Evolutionary conservation across 2,113 vertebrate species (phyloP), one percentile per base, ranked within the genome.

Genomic region (Typhlomys cinereus): DNA sequence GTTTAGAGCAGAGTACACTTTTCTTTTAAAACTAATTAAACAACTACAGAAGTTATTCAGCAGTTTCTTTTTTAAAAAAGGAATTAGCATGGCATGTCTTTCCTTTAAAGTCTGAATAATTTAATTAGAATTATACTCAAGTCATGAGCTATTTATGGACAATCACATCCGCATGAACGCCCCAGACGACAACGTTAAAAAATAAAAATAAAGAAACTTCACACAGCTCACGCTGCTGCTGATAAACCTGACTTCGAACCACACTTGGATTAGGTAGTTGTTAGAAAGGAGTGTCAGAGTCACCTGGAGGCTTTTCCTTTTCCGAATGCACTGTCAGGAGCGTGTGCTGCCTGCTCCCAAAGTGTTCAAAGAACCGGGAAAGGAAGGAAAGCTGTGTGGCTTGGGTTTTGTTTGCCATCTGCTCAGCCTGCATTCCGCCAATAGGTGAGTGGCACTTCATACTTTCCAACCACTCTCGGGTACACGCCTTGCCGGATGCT

Each of bases 61-160:
- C 36, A 52, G 48, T 29, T 61, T 80, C 81, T 91, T 83, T 95
- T 94, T 70, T 25, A 82, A 92, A 95, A 69, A 86, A 93, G 75
- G 57, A 81, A 88, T 85, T 92, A 95, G 84, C 91, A 86, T 69
- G 89, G 84, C 31, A 39, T 48, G 36, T 69, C 91, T 94, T 85
- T 81, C 79, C 92, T 88, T 93, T 79, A 83, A 93, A 89, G 84
- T 48, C 91, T 96, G 96, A 95, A 88, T 95, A 95, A 95, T 94
- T 90, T 95, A 95, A 96, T 96, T 91, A 96, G 87, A 76, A 91
- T 94, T 87, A 94, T 70, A 93, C 91, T 85, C 50, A 96, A 96
- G 95, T 95, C 95, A 93, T 89, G 84, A 94, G 94, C 95, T 97
- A 97, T 95, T 96, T 97, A 91, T 73, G 89, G 91, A 57, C 41